phyloP scores from a whole-genome alignment of 2,888 invertebrate genomes.

The Phyllotreta striolata region DNA sequence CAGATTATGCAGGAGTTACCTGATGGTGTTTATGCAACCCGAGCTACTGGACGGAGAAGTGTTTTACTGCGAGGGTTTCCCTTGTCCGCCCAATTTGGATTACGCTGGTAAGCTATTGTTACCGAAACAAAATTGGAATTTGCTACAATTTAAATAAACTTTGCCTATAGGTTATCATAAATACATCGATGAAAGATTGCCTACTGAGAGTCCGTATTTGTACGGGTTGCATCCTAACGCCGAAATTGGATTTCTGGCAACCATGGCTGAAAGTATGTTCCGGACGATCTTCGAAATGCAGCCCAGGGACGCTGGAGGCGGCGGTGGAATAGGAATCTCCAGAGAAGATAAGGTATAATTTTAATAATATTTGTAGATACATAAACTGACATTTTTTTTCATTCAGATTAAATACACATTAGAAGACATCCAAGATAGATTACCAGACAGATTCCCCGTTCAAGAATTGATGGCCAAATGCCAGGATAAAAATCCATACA shows the following conservation, averaged over 20 bases:
- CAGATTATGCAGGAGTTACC: conserved; percentile 82
- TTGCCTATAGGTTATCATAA: conserved; percentile 76
- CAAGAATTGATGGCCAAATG: conserved; percentile 84
- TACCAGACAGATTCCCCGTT: conserved; percentile 89
- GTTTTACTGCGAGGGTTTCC: conserved; percentile 80
- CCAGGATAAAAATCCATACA: conserved; percentile 90
- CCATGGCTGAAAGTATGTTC: conserved; percentile 85
- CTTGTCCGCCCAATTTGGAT: conserved; percentile 87
- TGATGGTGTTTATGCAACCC: conserved; percentile 87
- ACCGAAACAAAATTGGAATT: too few species aligned
- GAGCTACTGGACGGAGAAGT: conserved; percentile 90
- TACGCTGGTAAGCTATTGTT: conserved; percentile 63
- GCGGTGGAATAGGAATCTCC: conserved; percentile 73
- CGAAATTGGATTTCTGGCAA: conserved; percentile 92
- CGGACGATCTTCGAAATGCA: conserved; percentile 89
- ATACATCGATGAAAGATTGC: conserved; percentile 87
- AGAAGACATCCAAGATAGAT: conserved; percentile 87
- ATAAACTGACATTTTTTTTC: conserved; percentile 12
- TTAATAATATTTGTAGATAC: too few species aligned
- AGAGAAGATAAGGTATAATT: conserved; percentile 87
- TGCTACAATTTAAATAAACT: too few species aligned
- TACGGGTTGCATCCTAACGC: conserved; percentile 96
- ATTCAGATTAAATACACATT: conserved; percentile 73
- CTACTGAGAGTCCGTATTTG: conserved; percentile 86
- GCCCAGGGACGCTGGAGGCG: conserved; percentile 80